A percentile compares a stretch with the other conserved stretches of the same genome.
Conservation (phyloP, 2,113 vertebrate species). For the Takifugu bimaculatus region DNA sequence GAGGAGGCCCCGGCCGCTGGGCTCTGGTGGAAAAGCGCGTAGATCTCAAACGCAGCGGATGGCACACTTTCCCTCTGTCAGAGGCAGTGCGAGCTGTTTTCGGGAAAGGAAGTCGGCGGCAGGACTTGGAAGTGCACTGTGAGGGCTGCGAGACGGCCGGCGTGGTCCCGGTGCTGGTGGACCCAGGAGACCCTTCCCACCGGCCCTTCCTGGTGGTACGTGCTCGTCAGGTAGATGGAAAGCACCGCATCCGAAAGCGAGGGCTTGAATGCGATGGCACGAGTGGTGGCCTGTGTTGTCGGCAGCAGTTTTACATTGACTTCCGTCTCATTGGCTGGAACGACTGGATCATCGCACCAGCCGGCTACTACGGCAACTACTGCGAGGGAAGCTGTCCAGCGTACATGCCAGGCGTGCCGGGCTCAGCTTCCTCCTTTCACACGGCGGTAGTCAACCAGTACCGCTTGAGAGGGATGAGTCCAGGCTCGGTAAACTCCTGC, state of each 20-base stretch:
- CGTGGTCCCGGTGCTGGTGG: constrained; percentile 87
- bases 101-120: constrained; percentile 84
- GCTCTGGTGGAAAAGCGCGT: constrained; percentile 91
- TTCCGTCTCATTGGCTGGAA: constrained; percentile 98
- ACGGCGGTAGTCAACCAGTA: constrained; percentile 98
- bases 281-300: constrained; percentile 92
- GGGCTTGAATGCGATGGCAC: constrained; percentile 96
- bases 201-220: constrained; percentile 95
- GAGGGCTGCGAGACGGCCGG: constrained; percentile 85
- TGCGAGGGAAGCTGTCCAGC: constrained; percentile 98
- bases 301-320: constrained; percentile 99
- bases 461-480: constrained; percentile 95
- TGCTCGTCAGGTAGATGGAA: constrained; percentile 84
- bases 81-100: constrained; percentile 88
- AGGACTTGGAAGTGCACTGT: constrained; percentile 92
- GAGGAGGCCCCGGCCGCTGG: constrained; percentile 75
- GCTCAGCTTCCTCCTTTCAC: constrained; percentile 97
- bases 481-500: constrained; percentile 95
- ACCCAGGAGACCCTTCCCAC: constrained; percentile 87
- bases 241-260: constrained; percentile 95
- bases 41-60: constrained; percentile 94
- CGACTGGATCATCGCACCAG: constrained; percentile 99
- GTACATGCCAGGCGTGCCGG: constrained; percentile 95
- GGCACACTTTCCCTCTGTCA: constrained; percentile 95
- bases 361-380: constrained; percentile 98